Evolutionary conservation across 1,140 invertebrate species (phyloP).

Genomic region (Eriosoma lanigerum): DNA sequence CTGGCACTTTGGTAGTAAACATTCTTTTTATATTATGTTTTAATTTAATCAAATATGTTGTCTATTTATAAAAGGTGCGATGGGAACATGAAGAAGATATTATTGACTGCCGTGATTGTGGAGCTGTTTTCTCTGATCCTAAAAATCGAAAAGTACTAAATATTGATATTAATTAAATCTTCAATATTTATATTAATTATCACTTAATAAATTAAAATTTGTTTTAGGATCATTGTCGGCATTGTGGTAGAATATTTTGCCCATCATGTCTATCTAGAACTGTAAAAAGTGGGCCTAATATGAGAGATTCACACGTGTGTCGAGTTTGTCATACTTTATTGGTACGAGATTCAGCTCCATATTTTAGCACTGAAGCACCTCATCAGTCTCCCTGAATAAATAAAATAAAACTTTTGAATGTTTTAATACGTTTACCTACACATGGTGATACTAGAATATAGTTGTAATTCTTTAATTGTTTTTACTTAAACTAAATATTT

Average conservation of each 20-base stretch:
- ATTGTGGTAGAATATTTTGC: conserved; percentile 96
- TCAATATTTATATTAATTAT: neutral
- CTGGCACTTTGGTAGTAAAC: conserved; percentile 72
- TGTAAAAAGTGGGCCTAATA: conserved; percentile 84
- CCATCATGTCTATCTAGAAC: conserved; percentile 76
- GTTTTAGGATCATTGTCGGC: conserved; percentile 81
- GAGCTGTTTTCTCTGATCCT: conserved; percentile 62
- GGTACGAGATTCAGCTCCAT: conserved; percentile 88
- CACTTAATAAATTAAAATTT: neutral
- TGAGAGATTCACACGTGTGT: conserved; percentile 85
- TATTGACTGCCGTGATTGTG: conserved; percentile 83
- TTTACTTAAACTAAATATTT: conserved; percentile 11
- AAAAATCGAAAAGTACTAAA: conserved; percentile 24
- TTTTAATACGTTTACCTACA: conserved; percentile 21
- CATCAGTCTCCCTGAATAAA: conserved; percentile 55
- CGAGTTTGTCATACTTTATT: conserved; percentile 95
- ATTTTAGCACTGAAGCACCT: conserved; percentile 87
- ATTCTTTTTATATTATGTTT: neutral
- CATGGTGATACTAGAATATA: conserved; percentile 48
- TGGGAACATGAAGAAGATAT: conserved; percentile 98
- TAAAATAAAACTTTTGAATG: neutral
- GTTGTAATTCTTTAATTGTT: conserved; percentile 21
- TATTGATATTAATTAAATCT: neutral
- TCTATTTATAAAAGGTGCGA: conserved; percentile 63
- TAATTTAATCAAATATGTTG: neutral